phyloP scores from a whole-genome alignment of 2,113 vertebrate species.

The Malurus elegans region DNA sequence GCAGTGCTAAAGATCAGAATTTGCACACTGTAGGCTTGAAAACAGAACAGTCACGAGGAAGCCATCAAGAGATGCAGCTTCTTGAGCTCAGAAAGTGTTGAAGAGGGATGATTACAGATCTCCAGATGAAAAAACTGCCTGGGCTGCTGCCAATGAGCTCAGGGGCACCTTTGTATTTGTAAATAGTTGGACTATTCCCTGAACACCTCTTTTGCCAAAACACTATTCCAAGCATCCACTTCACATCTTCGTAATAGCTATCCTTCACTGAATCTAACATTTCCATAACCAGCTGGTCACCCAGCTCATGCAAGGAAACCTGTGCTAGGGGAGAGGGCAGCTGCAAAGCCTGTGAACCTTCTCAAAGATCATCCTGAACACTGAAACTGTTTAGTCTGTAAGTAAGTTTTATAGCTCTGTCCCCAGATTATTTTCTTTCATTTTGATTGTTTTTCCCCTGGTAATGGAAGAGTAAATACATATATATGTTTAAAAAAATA shows the following conservation, averaged over 20 bases:
- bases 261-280: background rate
- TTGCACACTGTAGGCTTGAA: background rate
- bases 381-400: fast-evolving
- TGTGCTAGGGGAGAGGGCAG: background rate
- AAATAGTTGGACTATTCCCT: background rate
- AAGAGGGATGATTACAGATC: background rate
- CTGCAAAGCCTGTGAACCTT: background rate
- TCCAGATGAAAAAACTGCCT: background rate
- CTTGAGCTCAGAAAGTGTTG: background rate
- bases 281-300: background rate
- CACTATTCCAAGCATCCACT: background rate
- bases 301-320: background rate
- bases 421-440: background rate
- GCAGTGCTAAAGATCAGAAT: background rate
- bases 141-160: background rate
- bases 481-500: background rate
- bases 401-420: background rate
- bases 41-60: background rate
- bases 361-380: background rate
- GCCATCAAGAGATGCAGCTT: background rate
- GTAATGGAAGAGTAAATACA: background rate
- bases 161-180: background rate
- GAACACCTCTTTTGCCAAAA: background rate
- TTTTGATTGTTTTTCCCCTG: background rate
- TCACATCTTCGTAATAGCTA: background rate